phyloP scores from a whole-genome alignment of 2,888 invertebrate species.

The Myopa testacea region DNA sequence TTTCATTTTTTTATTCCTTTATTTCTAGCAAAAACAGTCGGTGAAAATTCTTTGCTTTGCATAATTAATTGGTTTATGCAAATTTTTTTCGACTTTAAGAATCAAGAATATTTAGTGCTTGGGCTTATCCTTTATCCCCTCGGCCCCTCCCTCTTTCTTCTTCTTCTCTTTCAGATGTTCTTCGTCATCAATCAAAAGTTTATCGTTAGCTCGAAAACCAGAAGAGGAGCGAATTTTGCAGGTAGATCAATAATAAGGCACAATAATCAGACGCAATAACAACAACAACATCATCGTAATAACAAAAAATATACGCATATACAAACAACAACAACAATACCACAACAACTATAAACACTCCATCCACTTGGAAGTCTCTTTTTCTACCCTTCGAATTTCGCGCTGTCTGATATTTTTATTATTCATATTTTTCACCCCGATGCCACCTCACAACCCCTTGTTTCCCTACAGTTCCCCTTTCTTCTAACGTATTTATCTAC shows the following conservation, averaged over 20 bases:
- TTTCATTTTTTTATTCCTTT: background rate
- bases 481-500: too few relatives aligned
- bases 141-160: background rate
- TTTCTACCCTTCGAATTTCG: background rate
- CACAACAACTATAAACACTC: background rate
- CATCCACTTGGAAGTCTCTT: background rate
- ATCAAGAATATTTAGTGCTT: background rate
- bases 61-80: conserved; percentile 27
- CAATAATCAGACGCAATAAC: conserved; percentile 12
- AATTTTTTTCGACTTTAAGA: conserved; percentile 12
- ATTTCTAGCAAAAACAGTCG: background rate
- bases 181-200: conserved; percentile 34
- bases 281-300: too few relatives aligned
- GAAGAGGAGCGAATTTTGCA: conserved; percentile 22
- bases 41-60: conserved; percentile 13
- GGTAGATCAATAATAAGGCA: conserved; percentile 20
- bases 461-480: too few relatives aligned
- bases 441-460: too few relatives aligned
- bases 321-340: conserved; percentile 26
- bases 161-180: background rate
- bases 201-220: conserved; percentile 5
- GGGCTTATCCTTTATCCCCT: background rate
- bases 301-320: too few relatives aligned
- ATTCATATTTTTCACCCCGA: conserved; percentile 24
- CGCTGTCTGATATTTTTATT: conserved; percentile 17